Base-by-base conservation (phyloP, 2,797 vertebrate species). In the Tamandua tetradactyla region DNA sequence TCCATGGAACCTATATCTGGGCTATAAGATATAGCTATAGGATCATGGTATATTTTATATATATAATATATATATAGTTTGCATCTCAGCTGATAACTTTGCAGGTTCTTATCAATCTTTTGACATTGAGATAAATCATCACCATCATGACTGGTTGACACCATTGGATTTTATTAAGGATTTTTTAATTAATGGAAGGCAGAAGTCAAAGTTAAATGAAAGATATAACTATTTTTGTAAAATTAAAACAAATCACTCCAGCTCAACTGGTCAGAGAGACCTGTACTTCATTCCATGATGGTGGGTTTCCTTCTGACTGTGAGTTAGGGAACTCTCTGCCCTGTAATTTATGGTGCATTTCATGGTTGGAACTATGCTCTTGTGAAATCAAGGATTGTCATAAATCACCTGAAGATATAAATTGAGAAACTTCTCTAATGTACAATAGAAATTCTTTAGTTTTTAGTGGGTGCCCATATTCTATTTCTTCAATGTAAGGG, bases 331-430 rank as follows among this genome's bases (percentile, higher is more conserved):
- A 80, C 79, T 94, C 83, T 93, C 18, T 35, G 68, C 20, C 20
- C 71, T 89, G 27, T 92, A 93, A 94, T 95, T 95, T 94, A 92
- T 57, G 72, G 93, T 47, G 30, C 62, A 78, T 78, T 94, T 96
- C 93, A 85, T 49, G 89, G 87, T 91, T 66, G 89, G 80, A 96
- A 89, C 68, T 81, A 85, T 22, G 35, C 68, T 96, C 44, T 95
- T 94, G 35, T 97, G 91, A 96, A 79, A 92, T 91, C 83, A 81
- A 84, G 62, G 40, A 85, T 84, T 93, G 52, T 59, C 89, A 94
- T 96, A 95, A 95, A 95, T 96, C 87, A 94, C 66, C 69, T 64
- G 76, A 96, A 95, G 94, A 93, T 95, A 93, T 88, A 96, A 96
- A 96, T 74, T 75, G 62, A 93, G 88, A 94, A 61, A 91, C 37